Evolutionary conservation across 2,888 invertebrate species (phyloP).

Genomic region (Pedicia rivosa): DNA sequence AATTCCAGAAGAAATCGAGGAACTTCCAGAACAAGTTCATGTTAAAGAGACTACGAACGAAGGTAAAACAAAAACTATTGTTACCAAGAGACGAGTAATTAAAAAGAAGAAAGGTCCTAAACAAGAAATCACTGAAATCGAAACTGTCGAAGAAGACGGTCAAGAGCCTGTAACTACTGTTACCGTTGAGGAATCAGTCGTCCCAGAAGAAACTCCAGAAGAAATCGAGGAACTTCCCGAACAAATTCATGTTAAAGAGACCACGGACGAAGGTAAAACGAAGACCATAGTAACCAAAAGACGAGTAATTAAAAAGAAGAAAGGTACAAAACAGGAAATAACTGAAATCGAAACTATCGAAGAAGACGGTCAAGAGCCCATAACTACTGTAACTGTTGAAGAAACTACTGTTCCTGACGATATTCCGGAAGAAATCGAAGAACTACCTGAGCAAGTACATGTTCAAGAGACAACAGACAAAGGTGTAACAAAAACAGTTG

Average conservation of each 20-base stretch:
- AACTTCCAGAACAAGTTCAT: constrained; percentile 15
- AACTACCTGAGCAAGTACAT: constrained; percentile 13
- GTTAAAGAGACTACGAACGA: constrained; percentile 29
- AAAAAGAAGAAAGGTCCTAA: constrained; percentile 24
- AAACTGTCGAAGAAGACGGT: constrained; percentile 23
- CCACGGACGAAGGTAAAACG: constrained; percentile 13
- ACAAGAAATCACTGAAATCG: constrained; percentile 24
- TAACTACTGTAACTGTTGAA: constrained; percentile 17
- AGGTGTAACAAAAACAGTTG: constrained; percentile 19
- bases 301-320: constrained; percentile 13
- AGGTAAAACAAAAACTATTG: constrained; percentile 21
- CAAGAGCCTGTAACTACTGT: constrained; percentile 20
- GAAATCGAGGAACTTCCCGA: constrained; percentile 7
- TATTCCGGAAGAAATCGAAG: constrained; percentile 12
- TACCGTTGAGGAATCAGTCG: constrained; percentile 16
- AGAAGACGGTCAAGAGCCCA: constrained; percentile 25
- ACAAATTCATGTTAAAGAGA: constrained; percentile 9
- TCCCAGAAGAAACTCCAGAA: constrained; percentile 16
- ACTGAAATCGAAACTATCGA: constrained; percentile 22
- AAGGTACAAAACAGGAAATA: constrained; percentile 18
- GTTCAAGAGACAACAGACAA: constrained; percentile 16
- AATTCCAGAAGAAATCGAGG: constrained; percentile 9
- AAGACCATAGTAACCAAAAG: constrained; percentile 16
- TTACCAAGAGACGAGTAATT: constrained; percentile 22
- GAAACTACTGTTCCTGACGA: constrained; percentile 11